Base-by-base conservation (phyloP, 2,888 invertebrate genomes). In the Andrena fulva region DNA sequence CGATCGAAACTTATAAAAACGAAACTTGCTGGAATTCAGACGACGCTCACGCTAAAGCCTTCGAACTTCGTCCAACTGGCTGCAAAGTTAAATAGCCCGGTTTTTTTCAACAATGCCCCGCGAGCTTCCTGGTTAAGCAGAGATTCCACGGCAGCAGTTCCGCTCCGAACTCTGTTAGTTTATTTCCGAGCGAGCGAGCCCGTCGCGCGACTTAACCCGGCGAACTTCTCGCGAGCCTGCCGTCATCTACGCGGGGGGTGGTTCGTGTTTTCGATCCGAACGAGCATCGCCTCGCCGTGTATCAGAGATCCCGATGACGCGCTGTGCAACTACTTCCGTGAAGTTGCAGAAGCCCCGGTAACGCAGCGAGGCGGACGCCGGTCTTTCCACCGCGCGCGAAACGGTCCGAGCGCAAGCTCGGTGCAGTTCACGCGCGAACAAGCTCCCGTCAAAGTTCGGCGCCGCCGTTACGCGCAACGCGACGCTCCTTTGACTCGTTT, bases 401-500 rank as follows among this genome's bases (percentile, higher is more conserved):
- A 67, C 54, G 72, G 52, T 54, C 52, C 48, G 31, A 29, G 8
- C 35, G 42, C 16, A 27, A 66, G 27, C 52, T 16, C 20, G 33
- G 50, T 29, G 67, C 50, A 50, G 24, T 75, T 82, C 33, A 71
- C 80, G 62, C 56, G 35, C 35, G 52, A 80, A 56, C 68, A 31
- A 79, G 24, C 68, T 52, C 56, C 42, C 29, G 54, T 54, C 27
- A 35, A 64, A 82, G 75, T 76, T 72, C 69, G 52, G 68, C 52
- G 56, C 72, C 27, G 50, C 12, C 10, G 56, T 24, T 56, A 27
- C 27, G 20, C 8, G 20, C 67, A 4, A 16, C n/a, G 16, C 24
- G 8, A 31, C 27, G 5, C 54, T 20, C 69, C 76, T 64, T 80
- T 76, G 70, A 80, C 63, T 74, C 67, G 52, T 74, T 73, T 70